Evolutionary conservation across 2,888 invertebrate species (phyloP).

Genomic region (Xestobium rufovillosum): DNA sequence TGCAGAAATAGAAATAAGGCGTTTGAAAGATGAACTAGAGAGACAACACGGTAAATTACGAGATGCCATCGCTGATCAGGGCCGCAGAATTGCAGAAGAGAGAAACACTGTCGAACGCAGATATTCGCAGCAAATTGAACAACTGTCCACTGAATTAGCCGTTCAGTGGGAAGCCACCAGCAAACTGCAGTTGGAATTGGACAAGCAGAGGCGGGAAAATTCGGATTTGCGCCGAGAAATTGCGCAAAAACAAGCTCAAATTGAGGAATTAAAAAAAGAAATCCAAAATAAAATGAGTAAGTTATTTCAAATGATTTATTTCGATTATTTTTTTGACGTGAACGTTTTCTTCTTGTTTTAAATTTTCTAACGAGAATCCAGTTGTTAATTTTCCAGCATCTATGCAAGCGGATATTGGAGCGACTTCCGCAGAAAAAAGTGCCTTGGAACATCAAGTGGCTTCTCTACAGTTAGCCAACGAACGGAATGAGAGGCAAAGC

Average conservation of each 20-base stretch:
- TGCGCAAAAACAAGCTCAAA: slow-evolving; percentile 63
- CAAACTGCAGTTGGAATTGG: slow-evolving; percentile 68
- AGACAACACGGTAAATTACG: slow-evolving; percentile 68
- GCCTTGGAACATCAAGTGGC: slow-evolving; percentile 74
- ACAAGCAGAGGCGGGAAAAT: slow-evolving; percentile 71
- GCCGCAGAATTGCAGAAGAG: slow-evolving; percentile 61
- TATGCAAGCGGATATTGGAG: slow-evolving; percentile 69
- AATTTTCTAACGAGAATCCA: slow-evolving; percentile 6
- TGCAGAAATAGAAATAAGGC: slow-evolving; percentile 65
- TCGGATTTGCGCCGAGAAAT: slow-evolving; percentile 69
- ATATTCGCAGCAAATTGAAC: slow-evolving; percentile 67
- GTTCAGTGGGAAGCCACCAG: slow-evolving; percentile 75
- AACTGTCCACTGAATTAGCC: slow-evolving; percentile 68
- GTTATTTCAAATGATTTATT: too few species aligned
- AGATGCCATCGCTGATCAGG: slow-evolving; percentile 68
- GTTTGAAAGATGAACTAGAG: slow-evolving; percentile 69
- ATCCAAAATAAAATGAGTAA: slow-evolving; percentile 67
- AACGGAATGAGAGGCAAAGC: slow-evolving; percentile 65
- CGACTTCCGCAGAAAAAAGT: slow-evolving; percentile 69
- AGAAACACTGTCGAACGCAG: slow-evolving; percentile 64
- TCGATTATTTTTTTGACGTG: slow-evolving; percentile 5
- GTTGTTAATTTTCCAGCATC: slow-evolving; percentile 46
- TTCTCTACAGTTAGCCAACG: slow-evolving; percentile 54
- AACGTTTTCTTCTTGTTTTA: neutral
- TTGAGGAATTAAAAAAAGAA: slow-evolving; percentile 75